phyloP scores from a whole-genome alignment of 2,113 vertebrate species.

The Nothocercus nigrocapillus region DNA sequence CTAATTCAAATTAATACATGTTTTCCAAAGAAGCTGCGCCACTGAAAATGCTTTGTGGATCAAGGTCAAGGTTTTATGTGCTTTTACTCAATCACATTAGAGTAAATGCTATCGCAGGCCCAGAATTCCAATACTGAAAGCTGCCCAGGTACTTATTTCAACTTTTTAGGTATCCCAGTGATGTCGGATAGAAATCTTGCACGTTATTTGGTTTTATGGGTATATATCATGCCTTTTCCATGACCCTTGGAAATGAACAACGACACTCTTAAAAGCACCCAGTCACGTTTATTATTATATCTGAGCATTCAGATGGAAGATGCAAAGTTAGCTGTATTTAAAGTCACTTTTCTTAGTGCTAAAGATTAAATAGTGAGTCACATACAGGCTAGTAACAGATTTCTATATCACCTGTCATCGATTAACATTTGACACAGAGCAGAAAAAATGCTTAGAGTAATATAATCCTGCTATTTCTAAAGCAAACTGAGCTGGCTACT shows the following conservation, averaged over 20 bases:
- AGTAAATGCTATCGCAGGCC: neutral
- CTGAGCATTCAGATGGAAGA: neutral
- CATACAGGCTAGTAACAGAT: neutral
- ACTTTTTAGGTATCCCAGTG: neutral
- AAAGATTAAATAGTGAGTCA: neutral
- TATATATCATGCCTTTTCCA: neutral
- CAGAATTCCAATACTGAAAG: neutral
- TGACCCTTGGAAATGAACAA: neutral
- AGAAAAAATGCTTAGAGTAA: neutral
- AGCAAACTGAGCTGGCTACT: no score
- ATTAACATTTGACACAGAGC: neutral
- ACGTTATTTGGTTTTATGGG: neutral
- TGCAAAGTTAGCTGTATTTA: neutral
- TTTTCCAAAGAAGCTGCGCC: neutral
- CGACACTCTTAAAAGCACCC: neutral
- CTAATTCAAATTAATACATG: neutral
- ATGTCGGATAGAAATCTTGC: neutral
- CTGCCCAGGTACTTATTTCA: neutral
- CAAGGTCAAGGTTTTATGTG: neutral
- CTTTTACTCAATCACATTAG: neutral
- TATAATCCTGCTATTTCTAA: neutral
- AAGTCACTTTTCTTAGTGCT: neutral
- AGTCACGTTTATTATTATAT: neutral
- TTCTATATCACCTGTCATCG: neutral
- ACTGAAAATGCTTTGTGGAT: neutral